Percentiles rank a stretch among this genome's conserved stretches.
Conservation (phyloP, 2,888 invertebrate species). For the Tinea trinotella region DNA sequence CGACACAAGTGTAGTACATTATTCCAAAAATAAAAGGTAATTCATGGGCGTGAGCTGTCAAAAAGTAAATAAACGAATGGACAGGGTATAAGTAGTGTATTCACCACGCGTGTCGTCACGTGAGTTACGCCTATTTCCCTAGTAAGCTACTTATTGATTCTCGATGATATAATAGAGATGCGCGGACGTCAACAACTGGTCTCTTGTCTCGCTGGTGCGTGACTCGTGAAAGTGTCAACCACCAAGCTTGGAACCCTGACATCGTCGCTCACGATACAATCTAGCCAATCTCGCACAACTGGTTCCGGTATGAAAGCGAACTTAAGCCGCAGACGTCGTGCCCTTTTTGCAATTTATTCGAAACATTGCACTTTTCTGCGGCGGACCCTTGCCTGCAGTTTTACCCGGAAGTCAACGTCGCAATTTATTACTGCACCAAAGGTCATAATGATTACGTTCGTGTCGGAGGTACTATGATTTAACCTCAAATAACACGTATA, state of each 20-base stretch:
- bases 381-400: background rate
- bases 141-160: conserved; percentile 43
- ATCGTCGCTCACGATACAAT: conserved; percentile 26
- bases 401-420: background rate
- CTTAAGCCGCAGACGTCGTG: background rate
- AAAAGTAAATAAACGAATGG: too few relatives aligned
- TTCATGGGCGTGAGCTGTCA: too few relatives aligned
- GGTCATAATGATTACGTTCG: conserved; percentile 22
- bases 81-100: too few relatives aligned
- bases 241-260: conserved; percentile 40
- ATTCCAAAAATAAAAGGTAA: too few relatives aligned
- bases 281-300: conserved; percentile 23
- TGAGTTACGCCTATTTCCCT: conserved; percentile 31
- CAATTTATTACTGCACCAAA: conserved; percentile 20
- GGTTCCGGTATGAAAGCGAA: conserved; percentile 17
- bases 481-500: conserved; percentile 2
- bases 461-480: background rate
- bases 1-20: too few relatives aligned
- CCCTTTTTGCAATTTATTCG: conserved; percentile 18
- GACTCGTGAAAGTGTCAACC: conserved; percentile 56
- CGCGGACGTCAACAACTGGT: conserved; percentile 43
- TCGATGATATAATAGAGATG: conserved; percentile 53
- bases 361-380: background rate
- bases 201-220: conserved; percentile 25
- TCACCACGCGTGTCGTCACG: too few relatives aligned